Conservation (phyloP, 2,888 invertebrate species). For the Pimpla rufipes region DNA sequence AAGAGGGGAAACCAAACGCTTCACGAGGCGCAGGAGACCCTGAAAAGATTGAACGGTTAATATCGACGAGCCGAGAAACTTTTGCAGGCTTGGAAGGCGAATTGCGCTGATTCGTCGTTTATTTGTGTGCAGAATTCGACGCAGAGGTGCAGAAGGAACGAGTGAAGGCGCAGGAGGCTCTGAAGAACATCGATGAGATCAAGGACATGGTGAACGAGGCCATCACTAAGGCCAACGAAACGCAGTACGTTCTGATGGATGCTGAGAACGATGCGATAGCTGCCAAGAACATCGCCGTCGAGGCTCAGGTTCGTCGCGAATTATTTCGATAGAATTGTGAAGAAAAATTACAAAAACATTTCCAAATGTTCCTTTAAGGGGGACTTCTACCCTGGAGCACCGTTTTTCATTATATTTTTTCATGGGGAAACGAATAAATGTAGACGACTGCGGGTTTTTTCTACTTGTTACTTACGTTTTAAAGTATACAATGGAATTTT, state of each 20-base stretch:
- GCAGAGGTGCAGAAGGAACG: constrained; percentile 95
- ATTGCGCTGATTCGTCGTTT: constrained; percentile 16
- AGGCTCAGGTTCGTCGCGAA: constrained; percentile 90
- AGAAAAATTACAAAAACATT: neutral
- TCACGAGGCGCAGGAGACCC: constrained; percentile 92
- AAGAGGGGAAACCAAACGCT: constrained; percentile 93
- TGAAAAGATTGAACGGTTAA: constrained; percentile 90
- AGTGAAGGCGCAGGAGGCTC: constrained; percentile 92
- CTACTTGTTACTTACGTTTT: too few relatives aligned
- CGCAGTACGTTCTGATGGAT: constrained; percentile 90
- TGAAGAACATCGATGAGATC: constrained; percentile 92
- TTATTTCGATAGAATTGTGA: neutral
- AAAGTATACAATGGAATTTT: too few relatives aligned
- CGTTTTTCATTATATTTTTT: too few relatives aligned
- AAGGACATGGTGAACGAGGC: constrained; percentile 90
- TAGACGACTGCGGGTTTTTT: too few relatives aligned
- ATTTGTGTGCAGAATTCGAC: constrained; percentile 91
- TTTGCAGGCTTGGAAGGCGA: neutral
- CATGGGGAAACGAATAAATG: too few relatives aligned
- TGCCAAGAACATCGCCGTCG: constrained; percentile 90
- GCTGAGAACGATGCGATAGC: constrained; percentile 93
- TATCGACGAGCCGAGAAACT: constrained; percentile 26
- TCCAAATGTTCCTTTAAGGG: too few relatives aligned
- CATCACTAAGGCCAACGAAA: constrained; percentile 89
- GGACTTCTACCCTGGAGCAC: too few relatives aligned